A percentile compares a stretch with the other conserved stretches of the same genome.
These are phyloP conservation scores for Pyrrhosoma nymphula DNA, from an alignment of 2,888 invertebrate genomes.

Conservation along the genomic window DNA sequence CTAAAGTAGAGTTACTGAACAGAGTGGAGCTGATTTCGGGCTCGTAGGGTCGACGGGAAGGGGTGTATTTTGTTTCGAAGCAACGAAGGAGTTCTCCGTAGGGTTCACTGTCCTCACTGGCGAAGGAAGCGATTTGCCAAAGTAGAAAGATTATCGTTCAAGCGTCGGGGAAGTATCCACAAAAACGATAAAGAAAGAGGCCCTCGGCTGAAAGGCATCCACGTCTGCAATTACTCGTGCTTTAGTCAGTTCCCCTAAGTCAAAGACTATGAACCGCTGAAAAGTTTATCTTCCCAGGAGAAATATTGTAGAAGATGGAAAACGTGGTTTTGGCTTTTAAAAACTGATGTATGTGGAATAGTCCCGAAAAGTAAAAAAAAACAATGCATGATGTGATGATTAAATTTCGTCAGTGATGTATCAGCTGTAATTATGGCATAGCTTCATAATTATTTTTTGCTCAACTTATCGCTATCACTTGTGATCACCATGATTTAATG, in stretches of 20 bases:
- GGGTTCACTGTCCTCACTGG: slow-evolving; percentile 20
- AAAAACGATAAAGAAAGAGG: background rate
- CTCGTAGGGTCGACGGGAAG: background rate
- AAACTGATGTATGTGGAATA: too few relatives aligned
- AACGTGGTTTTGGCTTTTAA: background rate
- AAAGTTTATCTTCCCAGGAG: background rate
- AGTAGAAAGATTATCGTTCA: slow-evolving; percentile 8
- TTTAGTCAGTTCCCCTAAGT: background rate
- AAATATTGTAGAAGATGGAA: background rate
- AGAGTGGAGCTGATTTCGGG: background rate
- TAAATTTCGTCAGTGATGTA: too few relatives aligned
- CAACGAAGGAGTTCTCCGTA: background rate
- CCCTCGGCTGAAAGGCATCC: background rate
- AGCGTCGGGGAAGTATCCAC: background rate
- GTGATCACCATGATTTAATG: too few relatives aligned
- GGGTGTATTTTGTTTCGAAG: background rate
- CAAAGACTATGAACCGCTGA: background rate
- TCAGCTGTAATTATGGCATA: too few relatives aligned
- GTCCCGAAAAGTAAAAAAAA: too few relatives aligned
- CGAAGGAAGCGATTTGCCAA: slow-evolving; percentile 12
- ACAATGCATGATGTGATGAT: too few relatives aligned
- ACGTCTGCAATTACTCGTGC: background rate
- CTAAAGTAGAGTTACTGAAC: background rate
- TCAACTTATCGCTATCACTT: too few relatives aligned
- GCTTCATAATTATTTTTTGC: too few relatives aligned